phyloP scores from a whole-genome alignment of 2,113 vertebrate species.

The Myocastor coypus region DNA sequence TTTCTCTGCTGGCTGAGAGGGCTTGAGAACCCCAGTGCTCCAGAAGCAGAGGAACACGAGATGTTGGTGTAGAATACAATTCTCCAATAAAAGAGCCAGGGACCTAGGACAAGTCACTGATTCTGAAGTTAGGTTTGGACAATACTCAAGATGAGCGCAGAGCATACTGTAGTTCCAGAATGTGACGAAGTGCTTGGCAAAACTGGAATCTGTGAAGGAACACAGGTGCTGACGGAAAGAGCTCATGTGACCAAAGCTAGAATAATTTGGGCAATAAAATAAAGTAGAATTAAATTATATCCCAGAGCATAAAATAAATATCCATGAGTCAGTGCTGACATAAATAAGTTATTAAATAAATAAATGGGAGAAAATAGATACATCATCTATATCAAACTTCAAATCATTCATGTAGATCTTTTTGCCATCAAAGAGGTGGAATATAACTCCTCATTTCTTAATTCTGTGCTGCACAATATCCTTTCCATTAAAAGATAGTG shows the following conservation, averaged over 20 bases:
- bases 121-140: background rate
- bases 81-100: background rate
- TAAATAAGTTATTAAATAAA: background rate
- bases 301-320: slow-evolving; percentile 4
- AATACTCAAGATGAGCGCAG: background rate
- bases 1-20: background rate
- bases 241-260: background rate
- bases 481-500: background rate
- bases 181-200: background rate
- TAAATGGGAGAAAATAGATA: background rate
- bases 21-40: background rate
- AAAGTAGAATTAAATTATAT: background rate
- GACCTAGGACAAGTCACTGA: background rate
- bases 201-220: background rate
- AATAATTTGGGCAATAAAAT: background rate
- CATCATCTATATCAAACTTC: background rate
- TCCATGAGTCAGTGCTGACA: background rate
- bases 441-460: background rate
- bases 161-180: background rate
- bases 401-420: background rate
- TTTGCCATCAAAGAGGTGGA: background rate
- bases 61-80: background rate
- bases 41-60: background rate
- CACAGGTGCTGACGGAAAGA: background rate
- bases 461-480: background rate